These are phyloP conservation scores for Myanophis thanlyinensis DNA, from an alignment of 2,113 vertebrate species.

Conservation along the genomic window DNA sequence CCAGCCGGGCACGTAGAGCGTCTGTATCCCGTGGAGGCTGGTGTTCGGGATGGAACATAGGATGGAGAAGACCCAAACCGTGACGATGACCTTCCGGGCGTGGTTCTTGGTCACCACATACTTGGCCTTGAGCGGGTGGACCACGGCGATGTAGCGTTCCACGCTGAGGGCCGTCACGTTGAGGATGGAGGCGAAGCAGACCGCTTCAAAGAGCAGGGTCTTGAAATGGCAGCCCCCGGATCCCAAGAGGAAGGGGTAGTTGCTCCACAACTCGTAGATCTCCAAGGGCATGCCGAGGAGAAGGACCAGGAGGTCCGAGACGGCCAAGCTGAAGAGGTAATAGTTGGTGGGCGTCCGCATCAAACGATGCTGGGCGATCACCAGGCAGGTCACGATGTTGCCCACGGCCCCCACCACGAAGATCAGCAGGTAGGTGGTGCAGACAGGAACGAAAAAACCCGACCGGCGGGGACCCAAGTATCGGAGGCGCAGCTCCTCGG, in stretches of 20 bases:
- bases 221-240: slow-evolving; percentile 86
- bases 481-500: slow-evolving; percentile 77
- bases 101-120: slow-evolving; percentile 84
- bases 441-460: slow-evolving; percentile 80
- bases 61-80: slow-evolving; percentile 81
- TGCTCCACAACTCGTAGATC: slow-evolving; percentile 90
- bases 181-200: slow-evolving; percentile 92
- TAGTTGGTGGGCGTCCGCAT: slow-evolving; percentile 94
- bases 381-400: slow-evolving; percentile 84
- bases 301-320: slow-evolving; percentile 91
- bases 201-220: slow-evolving; percentile 86
- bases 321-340: slow-evolving; percentile 90
- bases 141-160: slow-evolving; percentile 90
- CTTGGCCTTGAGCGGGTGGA: slow-evolving; percentile 88
- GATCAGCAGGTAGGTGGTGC: slow-evolving; percentile 84
- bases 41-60: slow-evolving; percentile 91
- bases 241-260: slow-evolving; percentile 91
- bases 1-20: slow-evolving; percentile 60
- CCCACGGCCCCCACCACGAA: slow-evolving; percentile 84
- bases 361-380: slow-evolving; percentile 84
- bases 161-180: slow-evolving; percentile 90
- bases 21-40: slow-evolving; percentile 83
- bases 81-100: slow-evolving; percentile 80
- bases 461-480: slow-evolving; percentile 82
- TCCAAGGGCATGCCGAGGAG: slow-evolving; percentile 91